A percentile compares a stretch with the other conserved stretches of the same genome.
Evolutionary conservation across 2,888 invertebrate species (phyloP).

Genomic region (Synanthedon andrenaeformis): DNA sequence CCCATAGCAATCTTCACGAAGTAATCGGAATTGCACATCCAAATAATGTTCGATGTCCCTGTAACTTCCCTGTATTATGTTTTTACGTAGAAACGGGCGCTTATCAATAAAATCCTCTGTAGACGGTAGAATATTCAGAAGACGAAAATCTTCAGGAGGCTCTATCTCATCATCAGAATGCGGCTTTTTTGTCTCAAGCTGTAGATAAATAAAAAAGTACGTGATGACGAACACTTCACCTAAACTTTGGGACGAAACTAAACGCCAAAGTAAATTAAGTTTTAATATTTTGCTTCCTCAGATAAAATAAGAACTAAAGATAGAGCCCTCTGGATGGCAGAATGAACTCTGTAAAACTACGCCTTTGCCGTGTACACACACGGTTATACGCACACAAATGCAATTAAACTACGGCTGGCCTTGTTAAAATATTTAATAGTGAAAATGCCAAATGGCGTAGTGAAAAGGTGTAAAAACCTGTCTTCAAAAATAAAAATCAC

Average conservation of each 20-base stretch:
- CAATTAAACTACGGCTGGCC: too few species aligned
- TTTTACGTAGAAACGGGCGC: constrained; percentile 50
- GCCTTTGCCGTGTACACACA: too few species aligned
- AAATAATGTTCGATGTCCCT: constrained; percentile 78
- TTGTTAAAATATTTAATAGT: too few species aligned
- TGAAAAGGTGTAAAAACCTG: too few species aligned
- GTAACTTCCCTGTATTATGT: constrained; percentile 73
- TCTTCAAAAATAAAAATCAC: too few species aligned
- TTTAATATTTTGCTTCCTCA: background rate
- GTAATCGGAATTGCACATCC: constrained; percentile 79
- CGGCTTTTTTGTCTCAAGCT: background rate
- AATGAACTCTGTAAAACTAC: too few species aligned
- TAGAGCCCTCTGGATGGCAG: too few species aligned
- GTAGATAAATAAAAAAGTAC: background rate
- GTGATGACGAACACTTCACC: too few species aligned
- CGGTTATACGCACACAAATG: too few species aligned
- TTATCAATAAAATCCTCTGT: constrained; percentile 30
- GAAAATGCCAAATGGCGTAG: too few species aligned
- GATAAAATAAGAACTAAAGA: too few species aligned
- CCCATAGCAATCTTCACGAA: constrained; percentile 83
- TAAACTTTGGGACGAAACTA: background rate
- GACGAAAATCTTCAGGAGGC: constrained; percentile 45
- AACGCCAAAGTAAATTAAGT: background rate
- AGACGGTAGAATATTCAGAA: constrained; percentile 34
- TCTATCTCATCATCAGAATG: constrained; percentile 10